Conservation (phyloP, 30 jellyfish, hydroid and myxozoan species). For the Cassiopea andromeda region DNA sequence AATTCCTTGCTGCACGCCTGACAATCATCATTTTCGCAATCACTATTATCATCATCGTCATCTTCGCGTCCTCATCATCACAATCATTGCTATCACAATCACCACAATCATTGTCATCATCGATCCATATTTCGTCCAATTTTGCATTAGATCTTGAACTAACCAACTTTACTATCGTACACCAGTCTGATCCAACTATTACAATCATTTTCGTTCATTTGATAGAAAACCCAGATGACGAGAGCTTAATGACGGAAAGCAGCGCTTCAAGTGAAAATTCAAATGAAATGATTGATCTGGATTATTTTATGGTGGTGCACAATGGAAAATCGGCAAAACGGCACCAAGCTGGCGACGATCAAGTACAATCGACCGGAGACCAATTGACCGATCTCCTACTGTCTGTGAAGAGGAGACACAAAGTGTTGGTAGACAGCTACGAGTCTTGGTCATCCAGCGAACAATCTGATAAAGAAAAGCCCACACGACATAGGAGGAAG, state of each 20-base stretch:
- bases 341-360: background rate
- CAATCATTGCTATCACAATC: no score
- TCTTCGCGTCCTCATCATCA: no score
- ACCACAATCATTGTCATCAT: no score
- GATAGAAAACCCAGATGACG: constrained; percentile 3
- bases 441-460: constrained; percentile 41
- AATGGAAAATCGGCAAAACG: background rate
- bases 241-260: constrained; percentile 8
- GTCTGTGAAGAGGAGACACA: constrained; percentile 31
- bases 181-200: no score
- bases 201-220: background rate
- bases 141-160: no score
- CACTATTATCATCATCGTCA: no score
- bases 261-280: constrained; percentile 19
- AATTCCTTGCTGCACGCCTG: no score
- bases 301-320: constrained; percentile 40
- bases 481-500: constrained; percentile 52
- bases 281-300: constrained; percentile 41
- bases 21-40: no score
- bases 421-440: constrained; percentile 4
- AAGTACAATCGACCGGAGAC: constrained; percentile 12
- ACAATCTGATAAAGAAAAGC: constrained; percentile 5
- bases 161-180: no score
- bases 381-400: constrained; percentile 17
- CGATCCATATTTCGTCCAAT: no score